Conservation (phyloP, 2,113 vertebrate genomes). For the Hippocampus barbouri region DNA sequence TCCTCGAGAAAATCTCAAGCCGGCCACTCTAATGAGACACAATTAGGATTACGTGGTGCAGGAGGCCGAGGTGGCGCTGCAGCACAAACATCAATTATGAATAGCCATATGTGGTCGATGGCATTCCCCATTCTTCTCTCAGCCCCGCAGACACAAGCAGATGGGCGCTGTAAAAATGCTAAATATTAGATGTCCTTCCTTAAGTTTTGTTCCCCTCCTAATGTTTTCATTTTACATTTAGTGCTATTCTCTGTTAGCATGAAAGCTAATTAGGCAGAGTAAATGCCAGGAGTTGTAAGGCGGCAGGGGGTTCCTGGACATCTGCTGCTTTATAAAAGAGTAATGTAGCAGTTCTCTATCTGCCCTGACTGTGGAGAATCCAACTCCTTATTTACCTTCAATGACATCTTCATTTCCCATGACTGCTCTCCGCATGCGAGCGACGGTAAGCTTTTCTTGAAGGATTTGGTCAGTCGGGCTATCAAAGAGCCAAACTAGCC, state of each 20-base stretch:
- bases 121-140: slow-evolving; percentile 43
- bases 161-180: slow-evolving; percentile 66
- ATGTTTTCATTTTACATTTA: slow-evolving; percentile 12
- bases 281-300: slow-evolving; percentile 17
- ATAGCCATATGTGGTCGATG: slow-evolving; percentile 70
- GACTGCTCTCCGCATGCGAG: neutral
- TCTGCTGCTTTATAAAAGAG: slow-evolving; percentile 14
- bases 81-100: slow-evolving; percentile 71
- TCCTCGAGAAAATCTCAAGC: slow-evolving; percentile 41
- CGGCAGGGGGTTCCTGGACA: slow-evolving; percentile 26
- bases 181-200: slow-evolving; percentile 66
- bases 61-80: slow-evolving; percentile 58
- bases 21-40: slow-evolving; percentile 54
- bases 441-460: slow-evolving; percentile 3
- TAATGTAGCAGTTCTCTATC: neutral
- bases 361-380: slow-evolving; percentile 12
- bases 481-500: slow-evolving; percentile 13
- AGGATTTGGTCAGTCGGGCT: slow-evolving; percentile 26
- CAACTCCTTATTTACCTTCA: neutral
- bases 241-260: slow-evolving; percentile 4
- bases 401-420: slow-evolving; percentile 28
- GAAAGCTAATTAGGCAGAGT: slow-evolving; percentile 9
- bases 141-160: slow-evolving; percentile 61
- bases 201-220: slow-evolving; percentile 1
- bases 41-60: slow-evolving; percentile 45